These are phyloP conservation scores for Heterochromis multidens DNA, from an alignment of 2,113 vertebrate species.

Conservation along the genomic window DNA sequence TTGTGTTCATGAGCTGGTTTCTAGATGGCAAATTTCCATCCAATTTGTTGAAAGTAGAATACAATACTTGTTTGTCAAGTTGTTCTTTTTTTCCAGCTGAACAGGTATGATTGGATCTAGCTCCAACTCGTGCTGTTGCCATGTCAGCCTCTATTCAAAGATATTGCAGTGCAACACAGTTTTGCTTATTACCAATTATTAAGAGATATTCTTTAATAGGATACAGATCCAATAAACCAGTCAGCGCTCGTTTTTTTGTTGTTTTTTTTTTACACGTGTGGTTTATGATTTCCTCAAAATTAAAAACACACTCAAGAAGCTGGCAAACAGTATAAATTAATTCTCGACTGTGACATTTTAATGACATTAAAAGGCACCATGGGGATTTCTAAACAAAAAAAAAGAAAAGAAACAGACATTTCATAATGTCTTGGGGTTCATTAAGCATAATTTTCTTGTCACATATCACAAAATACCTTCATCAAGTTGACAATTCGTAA, in stretches of 20 bases:
- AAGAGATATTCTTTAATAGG: not conserved
- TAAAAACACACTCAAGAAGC: not conserved
- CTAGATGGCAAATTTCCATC: slow-evolving; percentile 39
- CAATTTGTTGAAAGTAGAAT: slow-evolving; percentile 25
- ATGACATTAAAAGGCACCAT: not conserved
- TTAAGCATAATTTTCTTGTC: not conserved
- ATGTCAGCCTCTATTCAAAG: not conserved
- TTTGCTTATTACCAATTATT: not conserved
- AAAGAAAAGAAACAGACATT: not conserved
- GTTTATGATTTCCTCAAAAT: not conserved
- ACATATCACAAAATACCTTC: not conserved
- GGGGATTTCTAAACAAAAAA: not conserved
- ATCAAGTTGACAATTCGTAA: not conserved
- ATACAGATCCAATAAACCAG: not conserved
- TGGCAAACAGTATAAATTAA: not conserved
- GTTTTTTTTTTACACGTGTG: not conserved
- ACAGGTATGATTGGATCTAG: slow-evolving; percentile 26
- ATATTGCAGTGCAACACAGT: not conserved
- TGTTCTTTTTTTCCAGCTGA: not conserved
- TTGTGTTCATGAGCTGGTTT: slow-evolving; percentile 26
- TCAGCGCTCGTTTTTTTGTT: not conserved
- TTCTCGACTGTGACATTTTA: not conserved
- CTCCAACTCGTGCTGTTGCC: not conserved
- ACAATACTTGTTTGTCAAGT: slow-evolving; percentile 20
- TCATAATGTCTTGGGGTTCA: not conserved